These are phyloP conservation scores for Molossus molossus DNA, from an alignment of 2,797 vertebrate species.

Conservation along the genomic window DNA sequence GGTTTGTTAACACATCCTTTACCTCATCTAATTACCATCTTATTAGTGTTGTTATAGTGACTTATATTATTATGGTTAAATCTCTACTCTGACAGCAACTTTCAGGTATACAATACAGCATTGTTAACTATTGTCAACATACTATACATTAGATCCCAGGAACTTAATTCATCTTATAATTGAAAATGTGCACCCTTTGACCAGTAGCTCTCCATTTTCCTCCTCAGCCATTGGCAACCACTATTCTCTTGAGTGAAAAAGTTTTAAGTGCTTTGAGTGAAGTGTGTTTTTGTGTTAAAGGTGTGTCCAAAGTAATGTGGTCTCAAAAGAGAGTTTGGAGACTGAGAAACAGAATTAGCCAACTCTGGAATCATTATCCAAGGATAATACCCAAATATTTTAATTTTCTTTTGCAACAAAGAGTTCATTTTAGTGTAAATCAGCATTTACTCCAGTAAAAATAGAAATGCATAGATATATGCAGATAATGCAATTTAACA, in stretches of 20 bases:
- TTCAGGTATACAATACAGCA: neutral
- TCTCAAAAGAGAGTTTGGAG: neutral
- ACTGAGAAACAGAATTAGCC: neutral
- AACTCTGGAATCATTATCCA: neutral
- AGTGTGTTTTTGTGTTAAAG: neutral
- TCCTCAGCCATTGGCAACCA: neutral
- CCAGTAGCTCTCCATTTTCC: neutral
- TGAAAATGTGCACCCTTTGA: neutral
- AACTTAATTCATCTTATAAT: neutral
- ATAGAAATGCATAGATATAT: slow-evolving; percentile 16
- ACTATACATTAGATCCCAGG: neutral
- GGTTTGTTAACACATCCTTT: neutral
- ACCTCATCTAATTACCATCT: neutral
- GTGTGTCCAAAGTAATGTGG: neutral
- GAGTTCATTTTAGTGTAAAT: slow-evolving; percentile 74
- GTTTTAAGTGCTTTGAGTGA: neutral
- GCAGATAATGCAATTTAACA: slow-evolving; percentile 49
- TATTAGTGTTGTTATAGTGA: neutral
- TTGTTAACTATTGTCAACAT: neutral
- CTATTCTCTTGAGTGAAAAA: neutral
- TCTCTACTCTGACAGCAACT: neutral
- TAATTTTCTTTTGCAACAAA: slow-evolving; percentile 58
- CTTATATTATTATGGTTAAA: neutral
- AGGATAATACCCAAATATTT: slow-evolving; percentile 22
- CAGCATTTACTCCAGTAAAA: slow-evolving; percentile 59